These are phyloP conservation scores for Microdon myrmicae DNA, from an alignment of 2,888 invertebrate genomes.

Conservation along the genomic window DNA sequence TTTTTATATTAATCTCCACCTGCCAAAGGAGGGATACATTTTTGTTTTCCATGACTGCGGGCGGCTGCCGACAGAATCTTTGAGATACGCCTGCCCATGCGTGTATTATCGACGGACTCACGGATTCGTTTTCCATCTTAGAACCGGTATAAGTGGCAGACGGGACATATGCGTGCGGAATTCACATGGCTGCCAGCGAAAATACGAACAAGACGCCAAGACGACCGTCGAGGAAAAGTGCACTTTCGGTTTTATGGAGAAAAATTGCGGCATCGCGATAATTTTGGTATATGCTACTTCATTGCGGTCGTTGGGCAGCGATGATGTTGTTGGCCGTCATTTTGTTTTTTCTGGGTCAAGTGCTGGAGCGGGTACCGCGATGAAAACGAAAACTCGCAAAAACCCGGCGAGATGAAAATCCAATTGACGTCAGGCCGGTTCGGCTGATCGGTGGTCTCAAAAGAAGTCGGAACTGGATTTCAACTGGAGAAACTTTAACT, in stretches of 20 bases:
- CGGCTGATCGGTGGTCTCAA: too few species aligned
- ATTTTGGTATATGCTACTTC: slow-evolving; percentile 20
- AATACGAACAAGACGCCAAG: slow-evolving; percentile 30
- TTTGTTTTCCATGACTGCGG: slow-evolving; percentile 33
- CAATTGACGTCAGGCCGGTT: slow-evolving; percentile 24
- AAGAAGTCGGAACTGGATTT: too few species aligned
- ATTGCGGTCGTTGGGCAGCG: too few species aligned
- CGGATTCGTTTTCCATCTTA: slow-evolving; percentile 12
- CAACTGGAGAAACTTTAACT: too few species aligned
- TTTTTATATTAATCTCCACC: slow-evolving; percentile 52
- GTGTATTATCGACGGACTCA: slow-evolving; percentile 32
- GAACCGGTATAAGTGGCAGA: slow-evolving; percentile 42
- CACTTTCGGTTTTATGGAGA: slow-evolving; percentile 50
- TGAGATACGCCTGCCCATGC: slow-evolving; percentile 5
- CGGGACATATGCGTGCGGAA: slow-evolving; percentile 50
- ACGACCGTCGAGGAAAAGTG: slow-evolving; percentile 43
- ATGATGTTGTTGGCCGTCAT: too few species aligned
- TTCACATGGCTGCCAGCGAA: slow-evolving; percentile 36
- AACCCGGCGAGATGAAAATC: slow-evolving; percentile 42
- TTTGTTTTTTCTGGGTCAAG: slow-evolving; percentile 29
- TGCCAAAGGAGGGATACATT: slow-evolving; percentile 48
- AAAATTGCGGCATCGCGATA: slow-evolving; percentile 40
- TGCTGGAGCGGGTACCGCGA: slow-evolving; percentile 5
- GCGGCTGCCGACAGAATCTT: background rate
- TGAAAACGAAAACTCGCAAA: slow-evolving; percentile 40